Percentiles rank a stretch among this genome's conserved stretches.
These are phyloP conservation scores for Suncus etruscus DNA, from an alignment of 2,113 vertebrate genomes.

Conservation along the genomic window DNA sequence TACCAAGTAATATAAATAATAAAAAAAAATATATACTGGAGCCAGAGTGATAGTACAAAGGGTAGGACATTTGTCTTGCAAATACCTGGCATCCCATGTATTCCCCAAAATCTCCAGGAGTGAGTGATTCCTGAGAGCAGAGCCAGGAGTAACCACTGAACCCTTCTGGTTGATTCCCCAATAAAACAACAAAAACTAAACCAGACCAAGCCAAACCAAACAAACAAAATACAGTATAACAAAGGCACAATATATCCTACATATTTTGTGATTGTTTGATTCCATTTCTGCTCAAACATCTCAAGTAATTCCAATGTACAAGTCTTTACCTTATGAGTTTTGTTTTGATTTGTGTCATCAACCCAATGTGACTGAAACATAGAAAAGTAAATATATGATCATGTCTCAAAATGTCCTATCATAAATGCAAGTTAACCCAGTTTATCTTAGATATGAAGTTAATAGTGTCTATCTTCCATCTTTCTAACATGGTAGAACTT, in stretches of 20 bases:
- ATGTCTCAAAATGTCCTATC: background rate
- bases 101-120: too few species aligned
- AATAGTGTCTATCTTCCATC: background rate
- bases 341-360: background rate
- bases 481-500: background rate
- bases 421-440: background rate
- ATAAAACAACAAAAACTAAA: too few species aligned
- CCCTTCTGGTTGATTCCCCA: too few species aligned
- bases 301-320: background rate
- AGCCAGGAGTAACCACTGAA: too few species aligned
- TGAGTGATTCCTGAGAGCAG: too few species aligned
- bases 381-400: background rate
- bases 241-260: too few species aligned
- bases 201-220: too few species aligned
- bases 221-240: too few species aligned
- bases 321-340: background rate
- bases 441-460: background rate
- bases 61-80: too few species aligned
- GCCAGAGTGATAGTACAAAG: too few species aligned
- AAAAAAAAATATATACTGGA: background rate
- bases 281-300: background rate
- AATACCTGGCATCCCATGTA: too few species aligned
- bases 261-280: background rate
- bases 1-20: background rate
- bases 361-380: constrained; percentile 8